Evolutionary conservation across 2,797 vertebrate genomes (phyloP), one percentile per base, ranked within the genome.

Genomic region (Eurystomus glaucurus): DNA sequence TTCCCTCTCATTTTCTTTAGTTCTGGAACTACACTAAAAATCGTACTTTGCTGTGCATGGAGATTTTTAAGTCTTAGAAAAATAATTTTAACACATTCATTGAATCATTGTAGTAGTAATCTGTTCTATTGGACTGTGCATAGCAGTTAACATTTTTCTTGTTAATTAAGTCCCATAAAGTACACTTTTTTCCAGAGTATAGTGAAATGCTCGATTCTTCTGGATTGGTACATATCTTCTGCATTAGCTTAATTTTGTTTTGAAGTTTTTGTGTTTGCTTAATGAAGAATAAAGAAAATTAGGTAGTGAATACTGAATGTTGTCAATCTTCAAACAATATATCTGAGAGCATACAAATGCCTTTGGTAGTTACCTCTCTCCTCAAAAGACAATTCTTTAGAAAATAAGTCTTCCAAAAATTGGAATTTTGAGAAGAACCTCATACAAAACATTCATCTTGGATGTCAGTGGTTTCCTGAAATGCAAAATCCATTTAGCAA

Each of bases 351-450:
- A 14, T 43, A 15, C 9, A 62, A 70, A 55, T 84, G 9, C 20
- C 28, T 88, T 74, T 35, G 16, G 10, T 93, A 25, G 13, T 43
- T 88, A 22, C 29, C 15, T 83, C 33, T 79, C 14, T 33, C 41
- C 2, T 85, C n/a, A 46, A 58, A 74, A 52, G 31, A 31, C 4
- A 15, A 29, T 93, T 45, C 9, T 61, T 89, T 85, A 91, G 57
- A 72, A 94, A 91, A 70, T 1, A 81, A 48, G 9, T 62, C 21
- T 71, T 83, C 55, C 23, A 88, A 77, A 94, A 88, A 48, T 1
- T 26, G 33, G 72, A 66, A 55, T 88, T 94, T 96, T 80, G 68
- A 71, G 88, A 81, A 77, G 39, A 88, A 77, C 28, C 28, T 61
- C 58, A 64, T 48, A 79, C 48, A 94, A 33, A 90, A 35, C 12